phyloP scores from a whole-genome alignment of 2,888 invertebrate species.

The Rhorus exstirpatorius region DNA sequence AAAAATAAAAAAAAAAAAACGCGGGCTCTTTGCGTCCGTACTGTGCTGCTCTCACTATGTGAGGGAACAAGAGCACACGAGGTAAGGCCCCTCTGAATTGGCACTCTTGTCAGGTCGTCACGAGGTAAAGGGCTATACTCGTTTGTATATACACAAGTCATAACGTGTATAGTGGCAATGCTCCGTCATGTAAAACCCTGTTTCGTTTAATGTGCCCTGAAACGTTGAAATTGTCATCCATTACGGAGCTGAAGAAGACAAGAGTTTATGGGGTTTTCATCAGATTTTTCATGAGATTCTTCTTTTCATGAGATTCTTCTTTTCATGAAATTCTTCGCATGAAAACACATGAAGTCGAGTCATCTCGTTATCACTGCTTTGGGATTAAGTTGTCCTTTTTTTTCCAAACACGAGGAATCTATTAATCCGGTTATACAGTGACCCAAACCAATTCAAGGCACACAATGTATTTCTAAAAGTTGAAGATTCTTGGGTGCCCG shows the following conservation, averaged over 20 bases:
- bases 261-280: background rate
- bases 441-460: background rate
- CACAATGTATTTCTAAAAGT: background rate
- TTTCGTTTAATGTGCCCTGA: background rate
- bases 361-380: too few relatives aligned
- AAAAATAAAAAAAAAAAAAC: conserved; percentile 2
- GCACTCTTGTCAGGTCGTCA: conserved; percentile 15
- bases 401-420: too few relatives aligned
- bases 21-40: conserved; percentile 21
- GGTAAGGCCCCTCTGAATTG: conserved; percentile 36
- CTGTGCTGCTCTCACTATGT: conserved; percentile 15
- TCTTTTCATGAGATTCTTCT: too few relatives aligned
- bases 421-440: too few relatives aligned
- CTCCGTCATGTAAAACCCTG: background rate
- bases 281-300: too few relatives aligned
- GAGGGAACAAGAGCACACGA: conserved; percentile 45
- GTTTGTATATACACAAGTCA: conserved; percentile 40
- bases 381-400: too few relatives aligned
- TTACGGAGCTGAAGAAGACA: background rate
- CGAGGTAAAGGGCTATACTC: conserved; percentile 13
- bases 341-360: too few relatives aligned
- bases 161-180: conserved; percentile 12
- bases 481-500: background rate
- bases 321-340: too few relatives aligned
- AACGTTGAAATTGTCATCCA: background rate